Evolutionary conservation across 2,888 invertebrate genomes (phyloP), one percentile per base, ranked within the genome.

Genomic region (Drosophila rellima): DNA sequence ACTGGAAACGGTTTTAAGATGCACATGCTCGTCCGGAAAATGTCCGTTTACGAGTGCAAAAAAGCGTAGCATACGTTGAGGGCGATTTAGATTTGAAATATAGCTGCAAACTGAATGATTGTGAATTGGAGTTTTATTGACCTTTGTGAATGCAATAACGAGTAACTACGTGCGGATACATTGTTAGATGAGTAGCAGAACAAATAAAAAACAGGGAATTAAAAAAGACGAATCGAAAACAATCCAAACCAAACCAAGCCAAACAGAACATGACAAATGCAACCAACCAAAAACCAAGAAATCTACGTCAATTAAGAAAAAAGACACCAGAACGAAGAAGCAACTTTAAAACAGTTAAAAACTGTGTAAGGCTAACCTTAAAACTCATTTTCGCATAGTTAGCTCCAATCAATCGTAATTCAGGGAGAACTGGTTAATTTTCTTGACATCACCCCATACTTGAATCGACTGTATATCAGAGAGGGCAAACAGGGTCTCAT

Each of bases 401-500:
- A 17, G 47, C 29, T 47, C 18, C 37, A 18, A 52, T 88, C 73
- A 90, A 64, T 84, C 70, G 55, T 90, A 91, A 66, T 69, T 74
- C 80, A 92, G 87, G 40, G 90, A 80, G 74, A 92, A 73, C 63
- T 91, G 84, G 31, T 85, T 83, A 33, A 92, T 82, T 80, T 91
- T 91, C 67, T 90, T 74, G 20, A 92, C 89, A 84, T 92, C 92
- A 54, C 91, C 92, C 92, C 92, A 92, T 44, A 92, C 88, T 78
- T 92, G 92, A 26, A 92, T 70, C 44, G 91, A 85, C 70, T 89
- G 72, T 33, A 92, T 92, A 15, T 89, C 80, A 44, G 85, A 74
- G 13, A 92, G 82, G 55, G 88, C 79, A 42, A 86, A 88, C 31
- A 84, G 68, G 23, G 89, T 84, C 60, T 86, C 86, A 68, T 79